Base-by-base conservation (phyloP, 2,888 invertebrate species). In the Bellardia bayeri region DNA sequence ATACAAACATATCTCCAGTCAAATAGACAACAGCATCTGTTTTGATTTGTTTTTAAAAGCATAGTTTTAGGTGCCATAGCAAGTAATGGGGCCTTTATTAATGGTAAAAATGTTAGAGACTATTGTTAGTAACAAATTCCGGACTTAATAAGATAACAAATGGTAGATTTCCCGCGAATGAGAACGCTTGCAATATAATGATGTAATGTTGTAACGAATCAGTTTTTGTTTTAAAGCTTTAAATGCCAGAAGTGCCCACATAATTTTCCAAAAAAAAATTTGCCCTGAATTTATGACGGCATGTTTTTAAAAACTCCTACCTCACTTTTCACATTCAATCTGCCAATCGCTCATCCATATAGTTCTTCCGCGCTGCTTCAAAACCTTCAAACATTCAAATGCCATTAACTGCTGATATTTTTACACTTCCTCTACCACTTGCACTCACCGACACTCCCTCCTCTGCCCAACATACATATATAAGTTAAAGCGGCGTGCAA, bases 361-460 rank as follows among this genome's bases (percentile, higher is more conserved):
- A 51, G 37, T n/a, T 14, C 14, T 51, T 14, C 14, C 51, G 51
- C 51, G 14, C 49, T 49, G 7, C 49, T 56, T 75, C n/a, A 66
- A 66, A 61, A 79, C 75, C 64, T 64, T 85, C 75, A 71, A 83
- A 87, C 87, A 86, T 80, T 86, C 87, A 87, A 89, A 87, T 82
- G 84, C 84, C 86, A 87, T 89, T 89, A 89, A 79, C 86, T 78
- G 85, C 45, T 54, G 82, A 14, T 71, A 51, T 54, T 40, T 69
- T 80, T 71, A 40, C 68, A 75, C 74, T 11, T 61, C 33, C 33
- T 33, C 13, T 37, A 30, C 54, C 11, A n/a, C 54, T 2, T 64
- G 40, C 8, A 9, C 30, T 45, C 37, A 37, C 37, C 37, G 23
- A 23, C 37, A 37, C 37, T 45, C n/a, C 37, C 13, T 8, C 68